These are phyloP conservation scores for Atlantisia rogersi DNA, from an alignment of 2,113 vertebrate genomes.

Conservation along the genomic window DNA sequence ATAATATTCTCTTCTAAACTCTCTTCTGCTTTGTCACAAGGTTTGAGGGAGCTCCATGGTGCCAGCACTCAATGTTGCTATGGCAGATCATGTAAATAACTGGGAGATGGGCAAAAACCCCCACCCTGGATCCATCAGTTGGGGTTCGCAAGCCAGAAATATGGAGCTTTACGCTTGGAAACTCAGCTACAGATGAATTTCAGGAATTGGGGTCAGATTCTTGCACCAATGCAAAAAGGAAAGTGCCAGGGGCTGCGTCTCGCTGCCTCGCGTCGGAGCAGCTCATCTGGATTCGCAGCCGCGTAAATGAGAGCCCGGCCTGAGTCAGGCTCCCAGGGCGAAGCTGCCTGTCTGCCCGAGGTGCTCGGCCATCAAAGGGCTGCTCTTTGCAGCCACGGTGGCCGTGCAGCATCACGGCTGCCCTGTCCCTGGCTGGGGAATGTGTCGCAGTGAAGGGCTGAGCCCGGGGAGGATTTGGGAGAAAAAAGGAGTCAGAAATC, in stretches of 20 bases:
- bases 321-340: conserved; percentile 45
- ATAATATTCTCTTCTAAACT: neutral
- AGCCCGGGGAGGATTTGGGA: neutral
- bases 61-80: accelerated
- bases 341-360: neutral
- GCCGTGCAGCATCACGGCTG: neutral
- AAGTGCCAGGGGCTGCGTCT: conserved; percentile 56
- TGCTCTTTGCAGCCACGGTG: neutral
- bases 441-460: accelerated
- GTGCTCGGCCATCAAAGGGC: neutral
- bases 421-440: accelerated
- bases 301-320: conserved; percentile 1
- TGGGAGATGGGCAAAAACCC: neutral
- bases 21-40: accelerated
- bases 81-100: neutral
- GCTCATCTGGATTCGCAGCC: conserved; percentile 33
- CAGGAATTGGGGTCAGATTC: conserved; percentile 1
- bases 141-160: neutral
- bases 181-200: neutral
- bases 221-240: neutral
- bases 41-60: neutral
- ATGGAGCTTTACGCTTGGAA: neutral
- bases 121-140: neutral
- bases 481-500: neutral
- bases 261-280: neutral